Conservation (phyloP, 2,888 invertebrate species). For the Hecatera dysodea region DNA sequence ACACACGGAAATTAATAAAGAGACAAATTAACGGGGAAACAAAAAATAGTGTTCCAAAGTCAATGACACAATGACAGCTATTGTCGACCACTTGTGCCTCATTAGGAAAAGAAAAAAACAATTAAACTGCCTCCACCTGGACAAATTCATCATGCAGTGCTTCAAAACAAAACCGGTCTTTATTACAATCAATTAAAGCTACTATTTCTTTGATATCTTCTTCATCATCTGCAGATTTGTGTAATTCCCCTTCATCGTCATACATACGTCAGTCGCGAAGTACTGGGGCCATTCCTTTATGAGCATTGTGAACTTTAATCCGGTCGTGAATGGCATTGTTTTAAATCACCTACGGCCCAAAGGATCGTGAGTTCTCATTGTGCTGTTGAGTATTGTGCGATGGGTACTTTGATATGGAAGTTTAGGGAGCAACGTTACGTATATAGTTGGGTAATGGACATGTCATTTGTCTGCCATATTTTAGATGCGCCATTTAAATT, state of each 20-base stretch:
- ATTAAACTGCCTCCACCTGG: constrained; percentile 81
- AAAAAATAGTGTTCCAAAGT: constrained; percentile 78
- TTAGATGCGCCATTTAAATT: constrained; percentile 34
- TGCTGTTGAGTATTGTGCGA: constrained; percentile 67
- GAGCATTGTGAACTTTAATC: constrained; percentile 88
- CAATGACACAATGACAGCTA: constrained; percentile 85
- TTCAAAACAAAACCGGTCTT: constrained; percentile 48
- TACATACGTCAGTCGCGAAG: constrained; percentile 81
- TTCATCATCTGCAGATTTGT: constrained; percentile 49
- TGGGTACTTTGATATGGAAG: constrained; percentile 64
- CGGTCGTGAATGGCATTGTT: constrained; percentile 87
- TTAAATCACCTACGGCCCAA: constrained; percentile 78
- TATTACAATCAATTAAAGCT: constrained; percentile 66
- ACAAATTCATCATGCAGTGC: constrained; percentile 64
- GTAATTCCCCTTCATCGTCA: constrained; percentile 71
- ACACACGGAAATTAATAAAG: constrained; percentile 78
- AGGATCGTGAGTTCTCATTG: constrained; percentile 70
- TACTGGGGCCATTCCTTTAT: constrained; percentile 85
- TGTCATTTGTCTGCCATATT: constrained; percentile 53
- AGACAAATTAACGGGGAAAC: constrained; percentile 83
- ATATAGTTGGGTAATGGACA: constrained; percentile 43
- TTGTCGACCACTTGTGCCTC: constrained; percentile 89
- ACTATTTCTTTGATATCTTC: constrained; percentile 62
- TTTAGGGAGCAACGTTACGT: constrained; percentile 55
- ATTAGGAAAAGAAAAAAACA: constrained; percentile 88